phyloP scores from a whole-genome alignment of 2,113 vertebrate species.

The Xerus inauris region DNA sequence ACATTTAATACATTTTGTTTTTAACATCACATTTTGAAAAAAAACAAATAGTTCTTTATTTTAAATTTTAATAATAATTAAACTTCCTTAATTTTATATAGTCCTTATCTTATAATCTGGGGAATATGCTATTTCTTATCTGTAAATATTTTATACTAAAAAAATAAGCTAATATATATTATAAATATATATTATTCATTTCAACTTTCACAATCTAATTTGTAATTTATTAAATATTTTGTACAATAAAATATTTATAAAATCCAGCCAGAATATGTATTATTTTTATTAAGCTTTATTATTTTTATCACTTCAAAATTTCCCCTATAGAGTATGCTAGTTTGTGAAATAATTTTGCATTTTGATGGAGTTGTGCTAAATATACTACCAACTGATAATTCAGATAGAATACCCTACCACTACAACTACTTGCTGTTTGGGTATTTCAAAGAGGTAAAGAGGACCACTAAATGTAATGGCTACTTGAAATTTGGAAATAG shows the following conservation, averaged over 20 bases:
- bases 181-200: slow-evolving; percentile 1
- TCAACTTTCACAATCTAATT: background rate
- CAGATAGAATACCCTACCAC: background rate
- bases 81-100: slow-evolving; percentile 8
- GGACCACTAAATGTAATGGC: background rate
- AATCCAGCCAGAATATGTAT: background rate
- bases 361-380: background rate
- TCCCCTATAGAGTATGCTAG: background rate
- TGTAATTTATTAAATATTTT: background rate
- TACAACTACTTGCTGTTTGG: background rate
- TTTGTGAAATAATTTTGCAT: slow-evolving; percentile 21
- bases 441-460: slow-evolving; percentile 47
- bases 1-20: background rate
- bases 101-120: background rate
- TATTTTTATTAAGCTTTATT: slow-evolving; percentile 41
- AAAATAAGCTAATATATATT: slow-evolving; percentile 10
- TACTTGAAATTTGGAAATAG: slow-evolving; percentile 22
- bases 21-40: background rate
- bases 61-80: slow-evolving; percentile 21
- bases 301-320: slow-evolving; percentile 22
- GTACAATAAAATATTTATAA: slow-evolving; percentile 37
- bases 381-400: background rate
- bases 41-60: background rate
- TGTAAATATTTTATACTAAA: slow-evolving; percentile 2
- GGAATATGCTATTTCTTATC: background rate